A percentile compares a stretch with the other conserved stretches of the same genome.
Evolutionary conservation across 53 echinoderm and acorn worm genomes (phyloP).

Genomic region (Crossaster papposus): DNA sequence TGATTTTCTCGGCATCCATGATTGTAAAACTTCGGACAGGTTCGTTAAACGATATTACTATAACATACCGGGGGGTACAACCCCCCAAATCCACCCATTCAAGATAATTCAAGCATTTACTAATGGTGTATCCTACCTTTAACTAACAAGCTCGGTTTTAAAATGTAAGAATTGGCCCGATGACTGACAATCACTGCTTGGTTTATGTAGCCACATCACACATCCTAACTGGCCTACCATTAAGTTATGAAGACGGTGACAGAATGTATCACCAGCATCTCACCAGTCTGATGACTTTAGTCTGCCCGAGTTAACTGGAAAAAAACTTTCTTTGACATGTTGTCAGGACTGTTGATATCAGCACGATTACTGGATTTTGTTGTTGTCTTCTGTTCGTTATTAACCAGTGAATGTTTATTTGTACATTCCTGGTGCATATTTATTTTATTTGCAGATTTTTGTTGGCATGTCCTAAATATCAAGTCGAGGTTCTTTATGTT

Average conservation of each 20-base stretch:
- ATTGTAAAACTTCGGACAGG: no score
- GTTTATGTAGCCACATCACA: not conserved
- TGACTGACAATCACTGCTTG: not conserved
- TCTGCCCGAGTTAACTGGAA: conserved; percentile 17
- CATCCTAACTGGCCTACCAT: not conserved
- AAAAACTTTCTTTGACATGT: conserved; percentile 1
- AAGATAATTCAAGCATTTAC: no score
- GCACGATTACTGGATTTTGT: not conserved
- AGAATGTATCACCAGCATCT: not conserved
- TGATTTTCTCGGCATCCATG: no score
- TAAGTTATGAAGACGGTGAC: conserved; percentile 8
- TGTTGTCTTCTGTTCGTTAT: conserved; percentile 36
- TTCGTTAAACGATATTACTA: no score
- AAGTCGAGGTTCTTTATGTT: not conserved
- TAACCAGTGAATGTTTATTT: conserved; percentile 28
- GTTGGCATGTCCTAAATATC: not conserved
- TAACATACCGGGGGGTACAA: no score
- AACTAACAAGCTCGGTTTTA: not conserved
- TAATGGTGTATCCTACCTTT: no score
- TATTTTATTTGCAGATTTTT: not conserved
- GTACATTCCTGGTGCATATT: not conserved
- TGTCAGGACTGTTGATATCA: not conserved
- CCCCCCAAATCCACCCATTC: no score
- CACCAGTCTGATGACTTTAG: conserved; percentile 6
- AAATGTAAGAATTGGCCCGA: not conserved